phyloP scores from a whole-genome alignment of 2,888 invertebrate genomes.

The Leptinotarsa peninsularis region DNA sequence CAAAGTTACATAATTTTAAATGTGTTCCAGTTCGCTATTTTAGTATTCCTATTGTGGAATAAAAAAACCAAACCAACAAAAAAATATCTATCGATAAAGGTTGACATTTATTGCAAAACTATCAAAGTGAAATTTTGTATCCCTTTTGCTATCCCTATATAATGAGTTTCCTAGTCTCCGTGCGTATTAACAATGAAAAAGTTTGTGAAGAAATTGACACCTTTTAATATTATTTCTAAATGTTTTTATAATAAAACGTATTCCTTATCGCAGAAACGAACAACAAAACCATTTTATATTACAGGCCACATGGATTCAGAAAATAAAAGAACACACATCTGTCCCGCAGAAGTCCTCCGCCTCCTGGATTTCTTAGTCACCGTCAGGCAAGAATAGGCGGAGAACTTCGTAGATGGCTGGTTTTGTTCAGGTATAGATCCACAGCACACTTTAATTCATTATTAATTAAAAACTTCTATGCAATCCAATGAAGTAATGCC shows the following conservation, averaged over 20 bases:
- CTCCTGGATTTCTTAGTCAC: slow-evolving; percentile 33
- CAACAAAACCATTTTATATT: slow-evolving; percentile 3
- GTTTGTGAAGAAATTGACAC: not conserved
- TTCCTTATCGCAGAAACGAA: not conserved
- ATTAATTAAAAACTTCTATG: slow-evolving; percentile 43
- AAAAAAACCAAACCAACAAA: no score
- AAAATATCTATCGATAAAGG: no score
- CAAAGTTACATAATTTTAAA: no score
- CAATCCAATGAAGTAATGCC: slow-evolving; percentile 41
- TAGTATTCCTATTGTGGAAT: no score
- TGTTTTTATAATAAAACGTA: not conserved
- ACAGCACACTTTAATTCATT: slow-evolving; percentile 30
- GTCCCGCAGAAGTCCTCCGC: slow-evolving; percentile 41
- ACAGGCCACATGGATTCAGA: slow-evolving; percentile 8
- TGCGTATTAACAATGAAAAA: no score
- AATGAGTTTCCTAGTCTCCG: no score
- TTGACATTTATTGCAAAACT: no score
- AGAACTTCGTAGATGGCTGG: slow-evolving; percentile 31
- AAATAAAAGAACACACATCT: slow-evolving; percentile 38
- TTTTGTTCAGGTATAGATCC: slow-evolving; percentile 36
- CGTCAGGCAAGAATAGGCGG: slow-evolving; percentile 35
- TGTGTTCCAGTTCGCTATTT: no score
- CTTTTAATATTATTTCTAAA: not conserved
- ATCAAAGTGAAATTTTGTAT: no score
- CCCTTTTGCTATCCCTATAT: no score